These are phyloP conservation scores for Tarsius wallacei DNA, from an alignment of 2,797 vertebrate species.

Conservation along the genomic window DNA sequence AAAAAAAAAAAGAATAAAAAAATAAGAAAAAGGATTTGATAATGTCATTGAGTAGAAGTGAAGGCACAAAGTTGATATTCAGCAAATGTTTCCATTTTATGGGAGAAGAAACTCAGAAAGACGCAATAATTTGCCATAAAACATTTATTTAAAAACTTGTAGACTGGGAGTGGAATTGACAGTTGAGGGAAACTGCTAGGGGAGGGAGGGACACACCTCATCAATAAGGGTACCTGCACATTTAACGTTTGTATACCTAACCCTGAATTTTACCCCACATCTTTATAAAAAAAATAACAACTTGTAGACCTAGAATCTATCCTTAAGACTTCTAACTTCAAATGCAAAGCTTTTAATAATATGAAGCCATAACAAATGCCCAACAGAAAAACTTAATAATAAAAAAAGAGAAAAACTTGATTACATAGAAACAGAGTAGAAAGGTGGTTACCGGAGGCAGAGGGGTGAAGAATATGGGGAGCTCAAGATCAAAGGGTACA, in stretches of 20 bases:
- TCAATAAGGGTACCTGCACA: too few species aligned
- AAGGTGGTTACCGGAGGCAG: background rate
- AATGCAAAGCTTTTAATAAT: slow-evolving; percentile 17
- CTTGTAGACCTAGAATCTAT: background rate
- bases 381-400: background rate
- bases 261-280: too few species aligned
- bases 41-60: background rate
- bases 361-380: background rate
- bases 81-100: background rate
- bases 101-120: background rate
- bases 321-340: slow-evolving; percentile 11
- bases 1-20: too few species aligned
- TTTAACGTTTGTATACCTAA: too few species aligned
- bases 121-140: background rate
- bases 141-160: background rate
- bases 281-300: background rate
- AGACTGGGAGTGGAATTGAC: too few species aligned
- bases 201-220: too few species aligned
- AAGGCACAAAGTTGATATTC: background rate
- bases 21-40: background rate
- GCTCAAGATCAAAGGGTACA: background rate
- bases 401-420: background rate
- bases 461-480: background rate
- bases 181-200: too few species aligned
- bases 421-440: background rate